phyloP scores from a whole-genome alignment of 2,113 vertebrate genomes.

The Cavia porcellus region DNA sequence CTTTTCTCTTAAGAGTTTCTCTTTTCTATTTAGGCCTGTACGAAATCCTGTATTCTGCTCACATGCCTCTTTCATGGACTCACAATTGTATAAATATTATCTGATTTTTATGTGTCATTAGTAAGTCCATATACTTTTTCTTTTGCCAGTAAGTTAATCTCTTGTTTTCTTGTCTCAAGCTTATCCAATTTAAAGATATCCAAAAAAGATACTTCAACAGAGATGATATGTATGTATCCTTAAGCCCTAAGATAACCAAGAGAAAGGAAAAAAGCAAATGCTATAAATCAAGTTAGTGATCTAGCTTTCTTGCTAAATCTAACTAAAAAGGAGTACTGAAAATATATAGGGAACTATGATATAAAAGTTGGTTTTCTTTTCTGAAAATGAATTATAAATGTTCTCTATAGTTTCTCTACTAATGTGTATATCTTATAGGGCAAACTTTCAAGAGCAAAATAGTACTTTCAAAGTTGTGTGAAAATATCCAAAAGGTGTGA shows the following conservation, averaged over 20 bases:
- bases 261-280: background rate
- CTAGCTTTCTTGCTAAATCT: background rate
- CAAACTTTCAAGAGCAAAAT: constrained; percentile 70
- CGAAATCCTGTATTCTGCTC: background rate
- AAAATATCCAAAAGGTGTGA: constrained; percentile 64
- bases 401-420: constrained; percentile 51
- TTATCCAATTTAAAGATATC: background rate
- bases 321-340: constrained; percentile 62
- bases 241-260: background rate
- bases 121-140: background rate
- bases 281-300: background rate
- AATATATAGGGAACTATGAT: background rate
- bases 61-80: accelerated
- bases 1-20: background rate
- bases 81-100: background rate
- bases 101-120: background rate
- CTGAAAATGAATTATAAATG: background rate
- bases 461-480: constrained; percentile 64
- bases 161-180: background rate
- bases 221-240: background rate
- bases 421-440: constrained; percentile 57
- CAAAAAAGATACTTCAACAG: background rate
- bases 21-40: background rate
- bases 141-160: background rate
- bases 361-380: background rate